Conservation (phyloP, 1,140 invertebrate genomes). For the Zaprionus lachaisei region DNA sequence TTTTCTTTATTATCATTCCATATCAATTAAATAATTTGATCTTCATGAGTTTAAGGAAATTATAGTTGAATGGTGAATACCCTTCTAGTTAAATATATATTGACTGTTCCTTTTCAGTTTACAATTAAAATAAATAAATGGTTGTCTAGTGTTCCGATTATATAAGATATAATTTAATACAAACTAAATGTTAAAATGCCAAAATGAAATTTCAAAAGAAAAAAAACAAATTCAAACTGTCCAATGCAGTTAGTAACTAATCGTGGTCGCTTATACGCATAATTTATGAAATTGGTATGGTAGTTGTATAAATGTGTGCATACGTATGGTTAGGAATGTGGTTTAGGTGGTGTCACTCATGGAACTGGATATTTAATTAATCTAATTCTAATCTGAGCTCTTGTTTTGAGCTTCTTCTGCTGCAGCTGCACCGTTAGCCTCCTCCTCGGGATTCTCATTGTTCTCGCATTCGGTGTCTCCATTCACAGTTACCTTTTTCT, state of each 20-base stretch:
- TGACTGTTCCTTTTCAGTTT: neutral
- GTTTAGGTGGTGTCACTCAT: conserved; percentile 18
- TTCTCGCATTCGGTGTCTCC: conserved; percentile 69
- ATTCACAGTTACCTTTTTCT: conserved; percentile 77
- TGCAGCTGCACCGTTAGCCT: conserved; percentile 45
- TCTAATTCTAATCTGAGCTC: conserved; percentile 37
- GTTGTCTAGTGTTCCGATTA: conserved; percentile 24
- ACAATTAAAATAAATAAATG: conserved; percentile 6
- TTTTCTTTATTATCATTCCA: no score
- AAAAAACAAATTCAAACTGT: conserved; percentile 15
- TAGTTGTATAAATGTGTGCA: conserved; percentile 21
- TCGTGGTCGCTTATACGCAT: conserved; percentile 25
- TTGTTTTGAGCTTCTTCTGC: conserved; percentile 30
- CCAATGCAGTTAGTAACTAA: conserved; percentile 39
- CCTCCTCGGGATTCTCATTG: conserved; percentile 75
- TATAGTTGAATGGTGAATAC: neutral
- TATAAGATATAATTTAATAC: conserved; percentile 63
- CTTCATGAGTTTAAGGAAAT: neutral
- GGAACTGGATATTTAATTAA: neutral
- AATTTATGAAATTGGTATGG: conserved; percentile 10
- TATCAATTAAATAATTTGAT: no score
- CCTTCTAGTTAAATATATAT: neutral
- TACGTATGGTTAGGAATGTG: conserved; percentile 61
- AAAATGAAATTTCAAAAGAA: conserved; percentile 21
- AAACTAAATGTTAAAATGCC: conserved; percentile 44